Conservation (phyloP, 2,797 vertebrate species). For the Lates japonicus region DNA sequence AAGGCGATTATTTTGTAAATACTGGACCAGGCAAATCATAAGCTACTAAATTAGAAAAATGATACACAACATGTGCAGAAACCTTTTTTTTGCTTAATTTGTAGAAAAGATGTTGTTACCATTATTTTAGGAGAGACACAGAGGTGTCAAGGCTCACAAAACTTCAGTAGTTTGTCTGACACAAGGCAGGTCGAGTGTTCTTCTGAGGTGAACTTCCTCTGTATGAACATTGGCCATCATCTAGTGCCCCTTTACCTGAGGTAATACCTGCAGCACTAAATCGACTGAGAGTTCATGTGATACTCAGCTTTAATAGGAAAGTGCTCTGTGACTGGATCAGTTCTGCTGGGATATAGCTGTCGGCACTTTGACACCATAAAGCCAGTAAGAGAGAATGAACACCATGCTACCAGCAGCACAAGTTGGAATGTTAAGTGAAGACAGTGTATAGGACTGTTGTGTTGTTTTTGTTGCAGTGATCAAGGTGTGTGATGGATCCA, state of each 20-base stretch:
- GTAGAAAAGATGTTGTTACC: neutral
- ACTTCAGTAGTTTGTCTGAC: slow-evolving; percentile 16
- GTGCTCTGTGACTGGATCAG: slow-evolving; percentile 26
- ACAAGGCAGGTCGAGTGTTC: neutral
- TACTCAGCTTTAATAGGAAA: slow-evolving; percentile 38
- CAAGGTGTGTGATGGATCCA: slow-evolving; percentile 41
- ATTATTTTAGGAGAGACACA: neutral
- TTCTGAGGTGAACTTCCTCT: slow-evolving; percentile 23
- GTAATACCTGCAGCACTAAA: slow-evolving; percentile 18
- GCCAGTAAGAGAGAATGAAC: slow-evolving; percentile 36
- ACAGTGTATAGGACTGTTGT: slow-evolving; percentile 20
- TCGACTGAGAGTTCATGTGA: slow-evolving; percentile 35
- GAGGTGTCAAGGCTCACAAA: neutral
- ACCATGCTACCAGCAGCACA: slow-evolving; percentile 41
- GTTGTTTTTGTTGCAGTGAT: slow-evolving; percentile 49
- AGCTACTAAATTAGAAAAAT: neutral
- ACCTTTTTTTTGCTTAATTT: slow-evolving; percentile 9
- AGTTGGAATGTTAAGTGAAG: slow-evolving; percentile 50
- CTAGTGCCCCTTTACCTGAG: neutral
- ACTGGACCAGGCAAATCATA: neutral
- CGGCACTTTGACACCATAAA: slow-evolving; percentile 75
- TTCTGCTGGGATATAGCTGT: slow-evolving; percentile 63
- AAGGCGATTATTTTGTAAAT: neutral
- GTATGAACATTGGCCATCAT: slow-evolving; percentile 22
- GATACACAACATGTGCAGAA: neutral